Base-by-base conservation (phyloP, 1,140 invertebrate genomes). In the Camponotus pennsylvanicus region DNA sequence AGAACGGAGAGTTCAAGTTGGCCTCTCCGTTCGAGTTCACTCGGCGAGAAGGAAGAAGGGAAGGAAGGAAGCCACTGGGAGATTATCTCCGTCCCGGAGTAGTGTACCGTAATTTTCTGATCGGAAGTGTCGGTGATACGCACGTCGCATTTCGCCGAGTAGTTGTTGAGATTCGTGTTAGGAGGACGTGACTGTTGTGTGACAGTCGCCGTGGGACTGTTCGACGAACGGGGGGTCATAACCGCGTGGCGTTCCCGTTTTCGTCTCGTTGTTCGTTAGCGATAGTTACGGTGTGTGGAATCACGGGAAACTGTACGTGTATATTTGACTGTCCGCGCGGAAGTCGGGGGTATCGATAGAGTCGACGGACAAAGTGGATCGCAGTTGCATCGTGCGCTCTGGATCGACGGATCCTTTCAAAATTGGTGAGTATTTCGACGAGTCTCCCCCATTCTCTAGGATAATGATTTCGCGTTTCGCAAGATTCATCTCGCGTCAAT, bases 381-480 rank as follows among this genome's bases (percentile, higher is more conserved):
- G 86, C 89, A 88, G 85, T 86, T 90, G 75, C 70, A 80, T 83
- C 90, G 89, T 87, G 88, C 90, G 71, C 79, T 90, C 52, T 79
- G 88, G 86, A 73, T 89, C 88, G 89, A 91, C 88, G 79, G 91
- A 94, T 92, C 86, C 91, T 93, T 94, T 93, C 80, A 93, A 92
- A 86, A 94, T 95, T 95, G 94, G 94, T 95, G 90, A 95, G 94
- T 93, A 90, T 52, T 1, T 64, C 34, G 63, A 32, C 63, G 9
- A 49, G 13, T 52, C 21, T 13, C 18, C 32, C 55, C 57, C 0
- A 21, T 27, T 6, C 11, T 64, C 1, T n/a, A 40, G 37, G 40
- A 69, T 52, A n/a, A 6, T 37, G 18, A 67, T 37, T n/a, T 55
- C 52, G 13, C 11, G 18, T 37, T 34, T 55, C 52, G 9, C n/a